A percentile compares a stretch with the other conserved stretches of the same genome.
Evolutionary conservation across 2,113 vertebrate species (phyloP).

Genomic region (Phalacrocorax carbo): DNA sequence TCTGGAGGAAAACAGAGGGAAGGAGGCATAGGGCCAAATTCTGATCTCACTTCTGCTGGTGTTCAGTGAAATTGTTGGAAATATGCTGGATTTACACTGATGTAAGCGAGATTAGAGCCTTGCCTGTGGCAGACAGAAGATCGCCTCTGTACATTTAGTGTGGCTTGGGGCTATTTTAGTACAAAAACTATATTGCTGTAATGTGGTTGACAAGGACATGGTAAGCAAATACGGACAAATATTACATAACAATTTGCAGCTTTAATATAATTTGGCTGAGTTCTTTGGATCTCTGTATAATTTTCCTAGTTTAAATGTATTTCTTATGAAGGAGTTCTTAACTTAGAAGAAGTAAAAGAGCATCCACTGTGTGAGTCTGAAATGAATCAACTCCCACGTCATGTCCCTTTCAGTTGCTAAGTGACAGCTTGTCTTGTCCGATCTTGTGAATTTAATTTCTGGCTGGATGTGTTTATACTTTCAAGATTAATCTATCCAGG

Average conservation of each 20-base stretch:
- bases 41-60: constrained; percentile 41
- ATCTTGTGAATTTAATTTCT: constrained; percentile 32
- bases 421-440: background rate
- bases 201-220: constrained; percentile 1
- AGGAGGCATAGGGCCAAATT: constrained; percentile 43
- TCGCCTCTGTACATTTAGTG: background rate
- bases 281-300: background rate
- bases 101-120: constrained; percentile 46
- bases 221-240: background rate
- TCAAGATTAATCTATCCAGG: background rate
- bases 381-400: background rate
- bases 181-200: background rate
- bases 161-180: background rate
- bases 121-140: background rate
- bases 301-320: constrained; percentile 1
- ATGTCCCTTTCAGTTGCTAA: background rate
- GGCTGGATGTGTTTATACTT: background rate
- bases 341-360: constrained; percentile 4
- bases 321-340: background rate
- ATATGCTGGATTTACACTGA: constrained; percentile 53
- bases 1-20: constrained; percentile 32
- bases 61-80: constrained; percentile 39
- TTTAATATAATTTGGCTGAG: background rate
- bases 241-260: background rate
- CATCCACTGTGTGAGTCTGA: background rate